Conservation (phyloP, 1,140 invertebrate genomes). For the Drosophila ohnishii region DNA sequence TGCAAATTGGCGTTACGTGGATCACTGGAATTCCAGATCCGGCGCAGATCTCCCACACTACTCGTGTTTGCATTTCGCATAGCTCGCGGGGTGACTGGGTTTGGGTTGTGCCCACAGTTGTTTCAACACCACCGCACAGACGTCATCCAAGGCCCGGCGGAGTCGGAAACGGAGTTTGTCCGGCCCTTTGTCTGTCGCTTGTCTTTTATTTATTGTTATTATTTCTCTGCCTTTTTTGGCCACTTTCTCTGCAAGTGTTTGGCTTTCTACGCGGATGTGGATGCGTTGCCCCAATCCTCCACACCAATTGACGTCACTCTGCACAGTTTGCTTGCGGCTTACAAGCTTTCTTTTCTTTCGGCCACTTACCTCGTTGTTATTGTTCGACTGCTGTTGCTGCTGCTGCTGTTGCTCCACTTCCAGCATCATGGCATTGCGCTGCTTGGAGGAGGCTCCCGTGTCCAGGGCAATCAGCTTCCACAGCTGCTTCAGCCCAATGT, state of each 20-base stretch:
- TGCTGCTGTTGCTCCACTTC: slow-evolving; percentile 53
- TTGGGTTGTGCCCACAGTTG: slow-evolving; percentile 61
- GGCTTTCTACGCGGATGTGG: slow-evolving; percentile 77
- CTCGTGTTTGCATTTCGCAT: slow-evolving; percentile 60
- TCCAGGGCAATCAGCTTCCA: slow-evolving; percentile 82
- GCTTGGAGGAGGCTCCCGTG: slow-evolving; percentile 52
- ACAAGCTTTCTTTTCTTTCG: slow-evolving; percentile 61
- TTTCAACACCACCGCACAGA: slow-evolving; percentile 65
- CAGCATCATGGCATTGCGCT: slow-evolving; percentile 34
- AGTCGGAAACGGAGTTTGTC: slow-evolving; percentile 15
- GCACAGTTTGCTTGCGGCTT: slow-evolving; percentile 37
- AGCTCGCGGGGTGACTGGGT: slow-evolving; percentile 42
- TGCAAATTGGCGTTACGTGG: slow-evolving; percentile 77
- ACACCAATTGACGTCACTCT: slow-evolving; percentile 63
- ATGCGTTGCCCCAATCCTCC: slow-evolving; percentile 45
- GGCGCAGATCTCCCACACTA: slow-evolving; percentile 29
- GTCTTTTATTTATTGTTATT: slow-evolving; percentile 6
- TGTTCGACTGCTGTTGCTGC: slow-evolving; percentile 53
- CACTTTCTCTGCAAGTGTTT: slow-evolving; percentile 65
- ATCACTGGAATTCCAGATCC: slow-evolving; percentile 64
- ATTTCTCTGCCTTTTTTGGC: slow-evolving; percentile 38
- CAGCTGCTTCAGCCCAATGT: slow-evolving; percentile 78
- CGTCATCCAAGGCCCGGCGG: slow-evolving; percentile 38
- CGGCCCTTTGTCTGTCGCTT: slow-evolving; percentile 8
- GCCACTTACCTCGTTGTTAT: slow-evolving; percentile 70